phyloP scores from a whole-genome alignment of 2,113 vertebrate genomes.

The Dasyprocta punctata region DNA sequence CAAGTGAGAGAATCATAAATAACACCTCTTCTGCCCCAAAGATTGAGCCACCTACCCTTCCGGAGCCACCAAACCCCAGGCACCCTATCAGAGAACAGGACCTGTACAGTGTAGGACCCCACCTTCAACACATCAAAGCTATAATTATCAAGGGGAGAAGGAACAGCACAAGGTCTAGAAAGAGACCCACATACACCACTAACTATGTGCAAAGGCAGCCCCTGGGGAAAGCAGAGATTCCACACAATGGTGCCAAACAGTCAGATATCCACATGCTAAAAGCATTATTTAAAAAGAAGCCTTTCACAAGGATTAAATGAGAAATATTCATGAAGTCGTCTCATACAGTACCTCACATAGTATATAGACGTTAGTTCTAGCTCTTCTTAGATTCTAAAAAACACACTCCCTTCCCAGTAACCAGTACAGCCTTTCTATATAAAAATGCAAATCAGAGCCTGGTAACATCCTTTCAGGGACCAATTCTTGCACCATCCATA shows the following conservation, averaged over 20 bases:
- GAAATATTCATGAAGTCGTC: not conserved
- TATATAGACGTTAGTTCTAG: not conserved
- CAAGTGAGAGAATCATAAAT: accelerated
- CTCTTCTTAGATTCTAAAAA: not conserved
- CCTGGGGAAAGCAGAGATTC: not conserved
- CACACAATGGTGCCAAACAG: not conserved
- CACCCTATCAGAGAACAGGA: not conserved
- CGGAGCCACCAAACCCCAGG: not conserved
- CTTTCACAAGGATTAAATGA: not conserved
- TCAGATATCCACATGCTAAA: not conserved
- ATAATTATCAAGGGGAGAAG: accelerated
- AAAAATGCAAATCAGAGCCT: not conserved
- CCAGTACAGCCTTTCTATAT: not conserved
- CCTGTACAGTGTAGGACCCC: not conserved
- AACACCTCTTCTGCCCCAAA: not conserved
- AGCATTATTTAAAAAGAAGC: no score
- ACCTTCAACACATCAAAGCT: not conserved
- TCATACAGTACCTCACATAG: not conserved
- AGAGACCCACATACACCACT: accelerated
- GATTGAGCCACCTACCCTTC: not conserved
- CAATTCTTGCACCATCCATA: not conserved
- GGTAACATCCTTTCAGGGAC: not conserved
- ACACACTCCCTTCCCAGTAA: not conserved
- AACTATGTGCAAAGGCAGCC: no score
- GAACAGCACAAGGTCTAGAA: not conserved